A percentile compares a stretch with the other conserved stretches of the same genome.
These are phyloP conservation scores for Meriones unguiculatus DNA, from an alignment of 2,113 vertebrate species.

Conservation along the genomic window DNA sequence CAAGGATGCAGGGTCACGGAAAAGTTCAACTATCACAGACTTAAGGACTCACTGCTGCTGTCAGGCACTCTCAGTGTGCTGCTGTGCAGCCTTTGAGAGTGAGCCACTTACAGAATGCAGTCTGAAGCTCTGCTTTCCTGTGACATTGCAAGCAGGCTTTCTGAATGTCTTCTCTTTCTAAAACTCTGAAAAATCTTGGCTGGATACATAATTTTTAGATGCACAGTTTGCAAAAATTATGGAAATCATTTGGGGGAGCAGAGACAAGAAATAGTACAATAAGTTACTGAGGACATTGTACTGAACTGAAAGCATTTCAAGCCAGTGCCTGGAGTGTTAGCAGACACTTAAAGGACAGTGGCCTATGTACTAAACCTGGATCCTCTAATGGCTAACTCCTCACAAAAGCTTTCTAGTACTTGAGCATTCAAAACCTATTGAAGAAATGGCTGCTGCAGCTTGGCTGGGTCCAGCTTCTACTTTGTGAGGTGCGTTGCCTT, in stretches of 20 bases:
- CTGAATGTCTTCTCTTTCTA: not conserved
- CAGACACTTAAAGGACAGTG: not conserved
- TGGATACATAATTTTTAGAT: not conserved
- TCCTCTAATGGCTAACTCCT: not conserved
- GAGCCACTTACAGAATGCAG: not conserved
- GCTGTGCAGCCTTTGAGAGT: not conserved
- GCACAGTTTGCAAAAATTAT: not conserved
- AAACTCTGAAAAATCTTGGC: constrained; percentile 6
- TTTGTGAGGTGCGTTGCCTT: not conserved
- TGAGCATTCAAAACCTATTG: not conserved
- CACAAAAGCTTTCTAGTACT: not conserved
- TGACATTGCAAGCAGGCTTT: not conserved
- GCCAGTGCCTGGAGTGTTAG: not conserved
- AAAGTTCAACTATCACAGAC: not conserved
- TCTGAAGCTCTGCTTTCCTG: not conserved
- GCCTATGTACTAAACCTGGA: not conserved
- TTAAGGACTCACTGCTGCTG: not conserved
- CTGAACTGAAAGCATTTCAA: not conserved
- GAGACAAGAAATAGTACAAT: not conserved
- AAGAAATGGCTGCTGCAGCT: not conserved
- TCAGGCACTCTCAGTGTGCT: not conserved
- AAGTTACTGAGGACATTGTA: not conserved
- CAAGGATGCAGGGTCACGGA: not conserved
- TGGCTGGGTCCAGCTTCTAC: not conserved
- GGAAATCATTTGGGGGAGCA: not conserved